Evolutionary conservation across 2,888 invertebrate species (phyloP).

Genomic region (Enoplolaimus lenunculus): DNA sequence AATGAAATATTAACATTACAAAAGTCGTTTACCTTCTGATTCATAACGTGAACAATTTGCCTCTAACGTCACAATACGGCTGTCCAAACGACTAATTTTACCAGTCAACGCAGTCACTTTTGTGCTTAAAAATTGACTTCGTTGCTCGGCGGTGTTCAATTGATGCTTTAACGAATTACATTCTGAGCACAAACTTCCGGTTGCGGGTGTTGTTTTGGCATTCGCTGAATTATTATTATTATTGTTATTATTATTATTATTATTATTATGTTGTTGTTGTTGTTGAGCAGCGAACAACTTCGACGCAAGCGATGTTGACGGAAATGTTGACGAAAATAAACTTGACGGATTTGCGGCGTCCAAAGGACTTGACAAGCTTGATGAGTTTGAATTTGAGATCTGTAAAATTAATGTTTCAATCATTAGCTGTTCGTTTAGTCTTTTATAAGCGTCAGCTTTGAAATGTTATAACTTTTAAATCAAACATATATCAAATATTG

Average conservation of each 20-base stretch:
- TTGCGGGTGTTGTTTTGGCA: not conserved
- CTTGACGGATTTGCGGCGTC: not conserved
- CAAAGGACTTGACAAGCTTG: conserved; percentile 8
- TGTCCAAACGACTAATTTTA: conserved; percentile 23
- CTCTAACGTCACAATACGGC: conserved; percentile 20
- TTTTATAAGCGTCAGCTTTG: too few relatives aligned
- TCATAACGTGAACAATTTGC: conserved; percentile 20
- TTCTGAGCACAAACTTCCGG: not conserved
- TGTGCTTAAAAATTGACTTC: conserved; percentile 21
- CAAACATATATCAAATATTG: too few relatives aligned
- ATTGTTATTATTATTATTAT: too few relatives aligned
- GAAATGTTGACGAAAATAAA: not conserved
- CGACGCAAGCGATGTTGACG: not conserved
- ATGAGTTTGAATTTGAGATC: conserved; percentile 10
- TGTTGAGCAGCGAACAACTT: not conserved
- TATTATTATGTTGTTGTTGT: not conserved
- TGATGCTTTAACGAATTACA: conserved; percentile 13
- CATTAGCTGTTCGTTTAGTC: too few relatives aligned
- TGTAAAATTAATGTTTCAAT: not conserved
- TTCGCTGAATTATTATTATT: not conserved
- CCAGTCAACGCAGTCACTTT: conserved; percentile 16
- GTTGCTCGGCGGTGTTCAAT: conserved; percentile 21
- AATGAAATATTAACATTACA: too few relatives aligned
- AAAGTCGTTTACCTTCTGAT: conserved; percentile 18
- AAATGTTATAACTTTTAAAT: too few relatives aligned